Conservation (phyloP, 2,113 vertebrate species). For the Protomyctophum bolini region DNA sequence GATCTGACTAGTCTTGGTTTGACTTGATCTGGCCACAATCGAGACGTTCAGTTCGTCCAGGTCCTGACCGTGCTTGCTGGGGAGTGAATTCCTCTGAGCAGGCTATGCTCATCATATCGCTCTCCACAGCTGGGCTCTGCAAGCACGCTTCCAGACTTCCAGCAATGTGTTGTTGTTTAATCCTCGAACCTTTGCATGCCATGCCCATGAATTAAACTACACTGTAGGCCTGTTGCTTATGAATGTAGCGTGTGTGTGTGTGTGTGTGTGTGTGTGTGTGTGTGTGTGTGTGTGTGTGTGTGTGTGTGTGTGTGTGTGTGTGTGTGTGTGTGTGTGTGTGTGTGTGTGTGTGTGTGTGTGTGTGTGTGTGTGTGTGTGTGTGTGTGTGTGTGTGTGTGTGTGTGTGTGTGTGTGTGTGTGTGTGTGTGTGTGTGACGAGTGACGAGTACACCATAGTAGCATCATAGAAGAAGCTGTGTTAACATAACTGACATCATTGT, state of each 20-base stretch:
- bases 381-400: too few species aligned
- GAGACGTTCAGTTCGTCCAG: too few species aligned
- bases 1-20: too few species aligned
- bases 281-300: too few species aligned
- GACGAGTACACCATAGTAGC: slow-evolving; percentile 29
- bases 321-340: too few species aligned
- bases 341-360: too few species aligned
- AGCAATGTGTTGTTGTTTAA: slow-evolving; percentile 30
- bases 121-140: slow-evolving; percentile 41
- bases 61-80: too few species aligned
- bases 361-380: too few species aligned
- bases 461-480: slow-evolving; percentile 41
- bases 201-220: slow-evolving; percentile 47
- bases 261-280: too few species aligned
- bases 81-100: slow-evolving; percentile 45
- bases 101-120: slow-evolving; percentile 48
- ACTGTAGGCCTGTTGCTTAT: not conserved
- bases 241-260: too few species aligned
- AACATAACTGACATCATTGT: slow-evolving; percentile 37
- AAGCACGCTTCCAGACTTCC: slow-evolving; percentile 35
- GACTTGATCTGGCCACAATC: too few species aligned
- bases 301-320: too few species aligned
- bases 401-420: slow-evolving; percentile 19
- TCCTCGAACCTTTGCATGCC: slow-evolving; percentile 45
- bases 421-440: slow-evolving; percentile 27